phyloP scores from a whole-genome alignment of 2,797 vertebrate genomes.

The Pseudochromis fuscus region DNA sequence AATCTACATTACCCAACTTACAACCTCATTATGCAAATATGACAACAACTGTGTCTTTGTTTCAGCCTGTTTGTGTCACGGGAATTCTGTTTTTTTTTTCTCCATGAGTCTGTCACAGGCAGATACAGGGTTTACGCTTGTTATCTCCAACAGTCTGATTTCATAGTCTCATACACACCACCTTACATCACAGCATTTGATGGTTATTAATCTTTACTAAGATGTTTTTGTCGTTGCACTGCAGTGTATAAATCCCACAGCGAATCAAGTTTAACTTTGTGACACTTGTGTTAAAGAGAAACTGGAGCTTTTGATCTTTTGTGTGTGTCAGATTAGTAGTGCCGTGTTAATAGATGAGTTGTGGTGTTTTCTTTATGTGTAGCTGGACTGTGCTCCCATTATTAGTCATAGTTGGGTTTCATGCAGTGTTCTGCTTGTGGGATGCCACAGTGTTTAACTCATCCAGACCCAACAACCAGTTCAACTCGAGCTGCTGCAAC shows the following conservation, averaged over 20 bases:
- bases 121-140: conserved; percentile 36
- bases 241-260: conserved; percentile 11
- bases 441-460: conserved; percentile 7
- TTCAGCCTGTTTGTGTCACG: conserved; percentile 10
- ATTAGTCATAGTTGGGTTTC: conserved; percentile 31
- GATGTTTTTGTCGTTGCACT: conserved; percentile 22
- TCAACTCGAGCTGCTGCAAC: conserved; percentile 1
- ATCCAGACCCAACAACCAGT: conserved; percentile 9
- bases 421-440: conserved; percentile 15
- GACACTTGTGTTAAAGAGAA: conserved; percentile 12
- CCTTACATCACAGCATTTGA: conserved; percentile 26
- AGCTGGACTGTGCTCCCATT: conserved; percentile 12
- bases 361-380: conserved; percentile 30
- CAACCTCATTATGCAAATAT: background rate
- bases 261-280: conserved; percentile 25
- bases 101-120: conserved; percentile 19
- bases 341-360: conserved; percentile 4
- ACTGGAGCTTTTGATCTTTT: conserved; percentile 23
- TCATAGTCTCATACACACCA: conserved; percentile 17
- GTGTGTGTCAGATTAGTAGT: conserved; percentile 30
- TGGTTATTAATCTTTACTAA: conserved; percentile 29
- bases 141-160: conserved; percentile 39
- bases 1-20: background rate
- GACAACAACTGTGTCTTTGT: background rate
- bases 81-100: conserved; percentile 25